Base-by-base conservation (phyloP, 2,797 vertebrate species). In the Premnoplex brunnescens region DNA sequence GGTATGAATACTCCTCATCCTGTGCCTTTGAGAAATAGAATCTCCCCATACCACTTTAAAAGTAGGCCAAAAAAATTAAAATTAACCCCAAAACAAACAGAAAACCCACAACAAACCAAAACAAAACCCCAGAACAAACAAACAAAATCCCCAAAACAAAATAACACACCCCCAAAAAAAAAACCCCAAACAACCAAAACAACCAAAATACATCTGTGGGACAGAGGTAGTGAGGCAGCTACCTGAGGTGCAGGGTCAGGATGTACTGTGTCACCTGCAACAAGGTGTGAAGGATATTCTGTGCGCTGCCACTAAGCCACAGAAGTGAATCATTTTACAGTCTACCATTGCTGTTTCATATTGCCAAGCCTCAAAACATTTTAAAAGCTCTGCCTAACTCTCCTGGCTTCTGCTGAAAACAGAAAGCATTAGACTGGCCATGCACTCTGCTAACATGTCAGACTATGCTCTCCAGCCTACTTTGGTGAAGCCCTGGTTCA, bases 291-390 rank as follows among this genome's bases (percentile, higher is more conserved):
- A 56, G 23, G 6, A 28, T 67, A 41, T 22, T 80, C 32, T 43
- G 4, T 58, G 48, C 1, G 1, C 37, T 52, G 34, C 49, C 20
- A 26, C 48, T 44, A 10, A 51, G 27, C 8, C 72, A 88, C 28
- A 46, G 4, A 56, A 79, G 14, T 63, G n/a, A 93, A 66, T 48
- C 36, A 23, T 77, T 89, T 64, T 39, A 62, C 10, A 49, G 19
- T 32, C 92, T 60, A 39, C 55, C 7, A 19, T 74, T 85, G 41
- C 52, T 62, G 21, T 64, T 85, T 72, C 37, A 10, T 67, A 63
- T 91, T 96, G 93, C 59, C n/a, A 54, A 55, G 16, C 18, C 59
- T 96, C 86, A 54, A 84, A 88, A 87, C 66, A 9, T 51, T 85
- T 83, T 30, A 49, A 92, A 83, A 67, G 24, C 16, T 89, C 62